Percentiles rank a stretch among this genome's conserved stretches.
These are phyloP conservation scores for Syrphus vitripennis DNA, from an alignment of 2,888 invertebrate genomes.

Conservation along the genomic window DNA sequence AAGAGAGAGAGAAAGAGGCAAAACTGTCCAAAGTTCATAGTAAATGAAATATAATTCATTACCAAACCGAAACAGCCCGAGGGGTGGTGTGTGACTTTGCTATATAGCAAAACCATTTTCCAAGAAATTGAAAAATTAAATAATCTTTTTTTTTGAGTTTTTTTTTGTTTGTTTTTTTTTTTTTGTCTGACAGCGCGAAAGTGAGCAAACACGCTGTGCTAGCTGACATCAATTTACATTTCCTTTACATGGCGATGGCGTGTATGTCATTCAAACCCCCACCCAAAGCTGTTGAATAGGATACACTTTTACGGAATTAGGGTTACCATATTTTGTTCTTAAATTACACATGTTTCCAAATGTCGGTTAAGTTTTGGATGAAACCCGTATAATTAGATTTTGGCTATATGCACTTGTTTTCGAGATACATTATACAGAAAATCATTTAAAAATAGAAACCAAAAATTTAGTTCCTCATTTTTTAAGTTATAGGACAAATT, in stretches of 20 bases:
- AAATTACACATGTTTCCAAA: too few species aligned
- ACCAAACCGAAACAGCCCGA: neutral
- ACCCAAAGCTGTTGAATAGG: neutral
- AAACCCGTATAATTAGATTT: too few species aligned
- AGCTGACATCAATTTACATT: slow-evolving; percentile 45
- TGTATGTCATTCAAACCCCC: slow-evolving; percentile 34
- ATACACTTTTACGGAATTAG: neutral
- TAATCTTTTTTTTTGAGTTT: neutral
- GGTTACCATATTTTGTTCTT: neutral
- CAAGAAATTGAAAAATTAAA: slow-evolving; percentile 30
- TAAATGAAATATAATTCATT: slow-evolving; percentile 12
- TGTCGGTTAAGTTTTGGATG: too few species aligned
- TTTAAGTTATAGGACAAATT: too few species aligned
- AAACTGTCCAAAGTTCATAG: slow-evolving; percentile 9
- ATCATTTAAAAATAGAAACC: too few species aligned
- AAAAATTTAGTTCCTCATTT: too few species aligned
- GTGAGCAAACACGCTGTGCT: slow-evolving; percentile 26
- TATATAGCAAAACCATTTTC: neutral
- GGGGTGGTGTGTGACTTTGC: neutral
- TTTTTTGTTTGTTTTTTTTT: neutral
- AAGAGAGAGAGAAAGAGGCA: neutral
- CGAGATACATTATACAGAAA: too few species aligned
- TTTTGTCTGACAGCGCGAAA: slow-evolving; percentile 6
- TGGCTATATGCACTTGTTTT: too few species aligned
- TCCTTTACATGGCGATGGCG: slow-evolving; percentile 27